phyloP scores from a whole-genome alignment of 2,888 invertebrate species.

The Eudasyphora cyanicolor region DNA sequence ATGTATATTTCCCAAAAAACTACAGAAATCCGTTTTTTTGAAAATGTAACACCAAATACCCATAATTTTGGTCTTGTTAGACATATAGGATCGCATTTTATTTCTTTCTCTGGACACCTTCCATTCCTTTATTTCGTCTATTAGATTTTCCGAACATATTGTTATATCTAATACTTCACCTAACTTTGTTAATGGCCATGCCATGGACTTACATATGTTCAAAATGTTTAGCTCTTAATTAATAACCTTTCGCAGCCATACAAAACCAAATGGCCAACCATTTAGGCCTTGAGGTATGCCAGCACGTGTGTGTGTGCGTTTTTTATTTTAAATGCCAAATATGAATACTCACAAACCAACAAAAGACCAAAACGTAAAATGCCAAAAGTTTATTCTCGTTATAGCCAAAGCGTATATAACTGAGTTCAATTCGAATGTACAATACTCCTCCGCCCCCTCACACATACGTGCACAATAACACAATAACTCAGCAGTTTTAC shows the following conservation, averaged over 20 bases:
- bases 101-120: too few relatives aligned
- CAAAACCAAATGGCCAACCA: not conserved
- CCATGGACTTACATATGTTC: too few relatives aligned
- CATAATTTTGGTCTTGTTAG: too few relatives aligned
- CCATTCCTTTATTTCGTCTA: too few relatives aligned
- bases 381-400: conserved; percentile 46
- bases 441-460: too few relatives aligned
- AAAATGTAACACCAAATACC: too few relatives aligned
- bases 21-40: too few relatives aligned
- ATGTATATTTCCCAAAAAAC: too few relatives aligned
- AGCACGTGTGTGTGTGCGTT: conserved; percentile 13
- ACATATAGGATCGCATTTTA: too few relatives aligned
- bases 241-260: not conserved
- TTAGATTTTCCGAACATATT: too few relatives aligned
- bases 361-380: conserved; percentile 40
- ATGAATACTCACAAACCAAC: conserved; percentile 33
- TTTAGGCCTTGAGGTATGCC: conserved; percentile 24
- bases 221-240: not conserved
- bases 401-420: conserved; percentile 61
- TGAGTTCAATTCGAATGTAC: not conserved
- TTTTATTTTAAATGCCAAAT: conserved; percentile 39
- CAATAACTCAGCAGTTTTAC: not conserved
- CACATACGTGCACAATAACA: not conserved
- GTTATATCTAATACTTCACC: too few relatives aligned
- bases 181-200: too few relatives aligned